Evolutionary conservation across 2,888 invertebrate species (phyloP).

Genomic region (Scelioninae gen. 1): DNA sequence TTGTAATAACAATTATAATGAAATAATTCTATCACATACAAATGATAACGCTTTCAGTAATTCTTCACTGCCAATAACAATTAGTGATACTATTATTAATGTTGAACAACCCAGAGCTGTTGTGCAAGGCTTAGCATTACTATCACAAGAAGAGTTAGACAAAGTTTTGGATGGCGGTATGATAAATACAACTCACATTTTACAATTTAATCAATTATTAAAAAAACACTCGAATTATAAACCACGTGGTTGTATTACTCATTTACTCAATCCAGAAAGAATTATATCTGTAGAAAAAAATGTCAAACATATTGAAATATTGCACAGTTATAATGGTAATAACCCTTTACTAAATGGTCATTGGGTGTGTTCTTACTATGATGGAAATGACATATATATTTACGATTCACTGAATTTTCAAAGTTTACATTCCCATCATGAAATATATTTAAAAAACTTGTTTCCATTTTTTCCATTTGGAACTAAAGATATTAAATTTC

Average conservation of each 20-base stretch:
- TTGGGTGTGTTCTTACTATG: constrained; percentile 38
- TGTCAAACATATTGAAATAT: constrained; percentile 33
- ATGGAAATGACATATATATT: constrained; percentile 19
- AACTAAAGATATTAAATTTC: constrained; percentile 13
- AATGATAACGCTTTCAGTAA: too few species aligned
- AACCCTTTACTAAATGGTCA: neutral
- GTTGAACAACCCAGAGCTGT: too few species aligned
- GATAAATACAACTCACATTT: neutral
- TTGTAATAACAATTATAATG: too few species aligned
- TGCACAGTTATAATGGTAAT: constrained; percentile 11
- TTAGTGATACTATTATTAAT: too few species aligned
- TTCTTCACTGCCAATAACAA: too few species aligned
- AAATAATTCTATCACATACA: too few species aligned
- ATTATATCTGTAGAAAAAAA: constrained; percentile 18
- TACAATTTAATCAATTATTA: constrained; percentile 7
- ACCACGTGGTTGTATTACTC: constrained; percentile 6
- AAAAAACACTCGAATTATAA: constrained; percentile 3
- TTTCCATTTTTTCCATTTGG: constrained; percentile 27
- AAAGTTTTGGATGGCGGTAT: too few species aligned
- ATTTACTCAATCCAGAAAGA: constrained; percentile 5
- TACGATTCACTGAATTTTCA: constrained; percentile 41
- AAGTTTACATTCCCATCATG: constrained; percentile 21
- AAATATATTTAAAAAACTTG: constrained; percentile 23
- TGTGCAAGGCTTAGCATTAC: too few species aligned
- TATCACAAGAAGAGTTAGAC: too few species aligned